phyloP scores from a whole-genome alignment of 2,797 vertebrate species.

The Pelochelys cantorii region DNA sequence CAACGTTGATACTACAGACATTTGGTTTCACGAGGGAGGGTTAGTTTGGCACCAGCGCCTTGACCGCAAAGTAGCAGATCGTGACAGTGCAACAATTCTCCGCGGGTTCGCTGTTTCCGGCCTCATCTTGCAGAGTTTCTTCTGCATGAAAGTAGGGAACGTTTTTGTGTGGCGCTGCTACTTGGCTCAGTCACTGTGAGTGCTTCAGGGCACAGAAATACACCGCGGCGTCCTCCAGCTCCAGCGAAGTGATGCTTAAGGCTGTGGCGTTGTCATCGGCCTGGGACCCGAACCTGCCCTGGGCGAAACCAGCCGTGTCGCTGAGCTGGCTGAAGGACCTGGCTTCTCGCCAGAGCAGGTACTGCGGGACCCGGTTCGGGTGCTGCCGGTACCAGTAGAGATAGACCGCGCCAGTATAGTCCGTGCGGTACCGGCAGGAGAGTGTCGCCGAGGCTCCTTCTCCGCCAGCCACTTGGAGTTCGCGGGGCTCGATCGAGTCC shows the following conservation, averaged over 20 bases:
- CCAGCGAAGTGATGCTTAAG: neutral
- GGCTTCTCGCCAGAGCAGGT: neutral
- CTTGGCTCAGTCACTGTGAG: neutral
- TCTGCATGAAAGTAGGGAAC: rapidly evolving
- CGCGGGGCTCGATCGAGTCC: neutral
- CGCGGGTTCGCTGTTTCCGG: neutral
- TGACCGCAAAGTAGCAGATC: no score
- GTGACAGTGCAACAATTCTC: neutral
- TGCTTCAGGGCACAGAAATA: neutral
- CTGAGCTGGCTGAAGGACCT: rapidly evolving
- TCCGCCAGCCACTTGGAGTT: neutral
- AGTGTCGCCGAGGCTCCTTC: neutral
- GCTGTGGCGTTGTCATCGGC: neutral
- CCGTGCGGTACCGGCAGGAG: neutral
- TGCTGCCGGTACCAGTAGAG: neutral
- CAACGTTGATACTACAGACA: no score
- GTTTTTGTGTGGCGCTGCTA: neutral
- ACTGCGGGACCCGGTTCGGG: neutral
- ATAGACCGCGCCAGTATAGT: neutral
- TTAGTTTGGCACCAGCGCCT: no score
- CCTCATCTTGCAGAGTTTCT: neutral
- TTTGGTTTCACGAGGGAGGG: no score
- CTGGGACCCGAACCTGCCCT: neutral
- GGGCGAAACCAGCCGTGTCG: rapidly evolving
- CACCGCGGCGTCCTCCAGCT: neutral